Evolutionary conservation across 2,113 vertebrate species (phyloP).

Genomic region (Elephantulus edwardii): DNA sequence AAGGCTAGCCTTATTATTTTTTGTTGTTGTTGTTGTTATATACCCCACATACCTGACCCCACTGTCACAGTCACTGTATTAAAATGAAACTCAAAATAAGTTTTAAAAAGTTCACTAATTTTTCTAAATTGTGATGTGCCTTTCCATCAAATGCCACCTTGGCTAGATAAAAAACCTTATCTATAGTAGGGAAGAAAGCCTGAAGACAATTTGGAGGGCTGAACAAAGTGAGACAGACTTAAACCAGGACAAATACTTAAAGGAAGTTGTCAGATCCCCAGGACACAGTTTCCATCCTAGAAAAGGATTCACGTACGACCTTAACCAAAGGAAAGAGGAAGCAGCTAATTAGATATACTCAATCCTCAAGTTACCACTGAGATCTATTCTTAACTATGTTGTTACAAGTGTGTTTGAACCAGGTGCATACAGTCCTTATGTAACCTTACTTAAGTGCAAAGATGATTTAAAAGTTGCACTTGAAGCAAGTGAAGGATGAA

Average conservation of each 20-base stretch:
- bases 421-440: too few species aligned
- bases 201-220: constrained; percentile 6
- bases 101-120: constrained; percentile 34
- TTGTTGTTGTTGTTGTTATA: too few species aligned
- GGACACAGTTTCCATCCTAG: not conserved
- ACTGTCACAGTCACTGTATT: too few species aligned
- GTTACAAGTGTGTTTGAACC: too few species aligned
- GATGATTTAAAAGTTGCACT: too few species aligned
- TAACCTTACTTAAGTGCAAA: too few species aligned
- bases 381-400: too few species aligned
- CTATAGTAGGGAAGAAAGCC: not conserved
- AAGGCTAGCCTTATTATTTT: not conserved
- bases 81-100: constrained; percentile 13
- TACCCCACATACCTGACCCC: too few species aligned
- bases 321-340: not conserved
- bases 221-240: not conserved
- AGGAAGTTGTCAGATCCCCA: not conserved
- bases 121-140: constrained; percentile 30
- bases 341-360: not conserved
- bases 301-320: not conserved
- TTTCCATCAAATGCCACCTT: not conserved
- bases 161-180: constrained; percentile 31
- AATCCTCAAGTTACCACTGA: too few species aligned
- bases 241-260: not conserved
- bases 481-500: too few species aligned